phyloP scores from a whole-genome alignment of 1,140 invertebrate genomes.

The Patella vulgata region DNA sequence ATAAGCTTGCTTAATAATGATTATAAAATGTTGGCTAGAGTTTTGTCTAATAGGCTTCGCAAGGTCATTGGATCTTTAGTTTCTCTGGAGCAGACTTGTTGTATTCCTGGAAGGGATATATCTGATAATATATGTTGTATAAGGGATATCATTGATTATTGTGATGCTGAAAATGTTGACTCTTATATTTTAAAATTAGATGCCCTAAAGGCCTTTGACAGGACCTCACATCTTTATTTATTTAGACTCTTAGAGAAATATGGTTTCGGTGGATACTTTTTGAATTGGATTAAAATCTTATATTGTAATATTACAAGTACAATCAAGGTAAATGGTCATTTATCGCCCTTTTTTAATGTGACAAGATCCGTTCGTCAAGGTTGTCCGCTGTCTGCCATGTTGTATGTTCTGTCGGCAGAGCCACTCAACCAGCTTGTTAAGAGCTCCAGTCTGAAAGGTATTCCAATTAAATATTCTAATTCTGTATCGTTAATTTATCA shows the following conservation, averaged over 20 bases:
- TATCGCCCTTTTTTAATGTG: too few species aligned
- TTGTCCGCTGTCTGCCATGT: too few species aligned
- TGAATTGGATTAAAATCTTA: background rate
- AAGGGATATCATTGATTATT: background rate
- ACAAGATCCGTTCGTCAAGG: too few species aligned
- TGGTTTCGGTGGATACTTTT: constrained; percentile 4
- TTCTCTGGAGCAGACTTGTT: background rate
- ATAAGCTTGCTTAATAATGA: constrained; percentile 4
- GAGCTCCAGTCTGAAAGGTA: too few species aligned
- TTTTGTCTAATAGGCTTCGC: background rate
- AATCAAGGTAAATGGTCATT: too few species aligned
- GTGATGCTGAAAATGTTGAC: background rate
- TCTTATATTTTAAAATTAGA: constrained; percentile 5
- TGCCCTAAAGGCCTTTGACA: background rate
- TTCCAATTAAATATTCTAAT: too few species aligned
- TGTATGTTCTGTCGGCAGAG: too few species aligned
- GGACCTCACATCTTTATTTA: background rate
- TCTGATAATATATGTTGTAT: background rate
- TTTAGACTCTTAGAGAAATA: background rate
- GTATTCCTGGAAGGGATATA: constrained; percentile 1
- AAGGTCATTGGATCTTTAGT: background rate
- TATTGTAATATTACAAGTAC: background rate
- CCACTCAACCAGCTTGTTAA: too few species aligned
- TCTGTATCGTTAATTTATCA: too few species aligned
- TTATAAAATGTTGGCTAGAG: constrained; percentile 5